These are phyloP conservation scores for Drosophila mimetica DNA, from an alignment of 2,888 invertebrate genomes.

Conservation along the genomic window DNA sequence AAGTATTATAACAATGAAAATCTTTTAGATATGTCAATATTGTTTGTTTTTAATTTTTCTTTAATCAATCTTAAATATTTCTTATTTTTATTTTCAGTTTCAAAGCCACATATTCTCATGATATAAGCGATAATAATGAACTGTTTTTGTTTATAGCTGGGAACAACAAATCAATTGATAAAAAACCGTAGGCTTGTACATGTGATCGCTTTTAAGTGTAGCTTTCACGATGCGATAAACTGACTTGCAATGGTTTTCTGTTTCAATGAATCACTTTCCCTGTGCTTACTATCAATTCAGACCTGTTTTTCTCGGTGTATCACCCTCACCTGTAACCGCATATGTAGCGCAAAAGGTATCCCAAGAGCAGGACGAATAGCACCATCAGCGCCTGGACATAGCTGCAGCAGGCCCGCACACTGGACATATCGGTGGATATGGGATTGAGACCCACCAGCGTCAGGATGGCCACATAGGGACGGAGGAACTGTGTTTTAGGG, in stretches of 20 bases:
- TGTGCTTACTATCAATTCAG: neutral
- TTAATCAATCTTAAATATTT: too few species aligned
- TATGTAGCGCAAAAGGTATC: constrained; percentile 91
- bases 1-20: too few species aligned
- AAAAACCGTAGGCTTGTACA: neutral
- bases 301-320: neutral
- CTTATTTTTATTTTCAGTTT: too few species aligned
- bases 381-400: constrained; percentile 89
- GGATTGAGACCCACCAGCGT: constrained; percentile 91
- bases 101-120: too few species aligned
- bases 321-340: constrained; percentile 89
- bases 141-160: neutral
- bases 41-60: too few species aligned
- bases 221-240: constrained; percentile 6
- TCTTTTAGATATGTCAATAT: too few species aligned
- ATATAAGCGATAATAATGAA: too few species aligned
- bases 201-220: neutral
- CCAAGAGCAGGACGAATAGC: constrained; percentile 88
- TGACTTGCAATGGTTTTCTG: neutral
- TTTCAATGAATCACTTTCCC: neutral
- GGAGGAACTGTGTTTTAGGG: constrained; percentile 87
- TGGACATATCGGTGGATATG: constrained; percentile 87
- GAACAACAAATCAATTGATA: neutral
- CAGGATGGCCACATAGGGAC: constrained; percentile 90
- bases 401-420: constrained; percentile 87